A percentile compares a stretch with the other conserved stretches of the same genome.
These are phyloP conservation scores for Macrotus californicus DNA, from an alignment of 2,113 vertebrate genomes.

Conservation along the genomic window DNA sequence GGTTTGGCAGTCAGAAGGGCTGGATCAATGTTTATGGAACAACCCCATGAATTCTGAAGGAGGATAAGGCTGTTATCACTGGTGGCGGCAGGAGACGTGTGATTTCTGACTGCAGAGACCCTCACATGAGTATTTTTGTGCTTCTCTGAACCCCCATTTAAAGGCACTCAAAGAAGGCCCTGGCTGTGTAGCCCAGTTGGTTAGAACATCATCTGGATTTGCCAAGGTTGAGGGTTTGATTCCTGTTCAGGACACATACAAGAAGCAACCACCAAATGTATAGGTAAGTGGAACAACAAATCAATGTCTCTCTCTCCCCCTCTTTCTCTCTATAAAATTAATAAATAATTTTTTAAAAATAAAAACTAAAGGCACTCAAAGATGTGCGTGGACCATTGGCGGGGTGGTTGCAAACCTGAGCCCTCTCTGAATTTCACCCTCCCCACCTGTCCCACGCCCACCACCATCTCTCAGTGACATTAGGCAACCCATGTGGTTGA, in stretches of 20 bases:
- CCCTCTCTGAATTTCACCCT: not conserved
- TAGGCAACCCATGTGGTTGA: not conserved
- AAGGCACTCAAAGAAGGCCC: too few species aligned
- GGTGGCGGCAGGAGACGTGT: accelerated
- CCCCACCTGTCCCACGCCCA: not conserved
- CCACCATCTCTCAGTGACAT: not conserved
- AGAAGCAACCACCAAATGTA: too few species aligned
- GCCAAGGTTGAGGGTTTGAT: too few species aligned
- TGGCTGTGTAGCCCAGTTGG: not conserved
- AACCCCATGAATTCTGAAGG: not conserved
- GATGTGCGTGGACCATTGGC: not conserved
- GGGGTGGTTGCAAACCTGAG: not conserved
- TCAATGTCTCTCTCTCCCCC: not conserved
- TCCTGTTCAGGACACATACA: too few species aligned
- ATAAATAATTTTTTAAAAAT: not conserved
- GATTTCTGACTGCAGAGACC: not conserved
- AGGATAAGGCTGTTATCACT: not conserved
- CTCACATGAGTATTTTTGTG: not conserved
- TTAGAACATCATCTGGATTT: too few species aligned
- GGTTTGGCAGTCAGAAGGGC: not conserved
- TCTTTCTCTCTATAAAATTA: not conserved
- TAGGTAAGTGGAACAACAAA: not conserved
- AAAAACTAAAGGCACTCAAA: not conserved
- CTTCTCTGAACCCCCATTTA: not conserved
- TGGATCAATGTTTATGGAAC: not conserved